Conservation (phyloP, 2,888 invertebrate species). For the Oscheius sp. region DNA sequence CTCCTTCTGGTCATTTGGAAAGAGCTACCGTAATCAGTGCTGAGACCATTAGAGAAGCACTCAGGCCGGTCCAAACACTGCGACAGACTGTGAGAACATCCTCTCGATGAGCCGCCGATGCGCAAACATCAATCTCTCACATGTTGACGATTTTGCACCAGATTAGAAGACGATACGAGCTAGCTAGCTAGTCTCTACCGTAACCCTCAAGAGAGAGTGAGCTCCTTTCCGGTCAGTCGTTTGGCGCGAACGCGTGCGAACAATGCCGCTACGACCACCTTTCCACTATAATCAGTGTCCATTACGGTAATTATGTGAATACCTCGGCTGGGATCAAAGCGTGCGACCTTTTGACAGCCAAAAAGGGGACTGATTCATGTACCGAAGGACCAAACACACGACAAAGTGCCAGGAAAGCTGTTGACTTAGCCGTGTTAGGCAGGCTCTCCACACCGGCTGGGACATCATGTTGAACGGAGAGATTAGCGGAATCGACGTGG, state of each 20-base stretch:
- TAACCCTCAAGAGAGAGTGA: not conserved
- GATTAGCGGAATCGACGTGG: not conserved
- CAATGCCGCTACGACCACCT: not conserved
- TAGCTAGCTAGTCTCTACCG: not conserved
- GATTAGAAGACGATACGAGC: slow-evolving; percentile 16
- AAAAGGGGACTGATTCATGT: not conserved
- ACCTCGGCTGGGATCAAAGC: not conserved
- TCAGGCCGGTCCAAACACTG: slow-evolving; percentile 20
- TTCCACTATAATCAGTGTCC: slow-evolving; percentile 29
- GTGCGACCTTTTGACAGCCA: not conserved
- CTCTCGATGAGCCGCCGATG: slow-evolving; percentile 24
- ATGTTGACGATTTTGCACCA: slow-evolving; percentile 20
- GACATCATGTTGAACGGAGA: slow-evolving; percentile 1
- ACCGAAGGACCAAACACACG: not conserved
- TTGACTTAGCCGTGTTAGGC: slow-evolving; percentile 4
- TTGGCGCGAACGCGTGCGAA: slow-evolving; percentile 11
- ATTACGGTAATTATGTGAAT: slow-evolving; percentile 26
- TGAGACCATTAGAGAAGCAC: no score
- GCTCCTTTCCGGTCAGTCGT: no score
- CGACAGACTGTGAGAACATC: slow-evolving; percentile 27
- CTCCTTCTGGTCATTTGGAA: not conserved
- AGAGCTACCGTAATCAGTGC: not conserved
- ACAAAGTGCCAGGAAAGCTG: not conserved
- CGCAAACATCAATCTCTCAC: slow-evolving; percentile 12
- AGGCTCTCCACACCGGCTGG: slow-evolving; percentile 10